phyloP scores from a whole-genome alignment of 2,888 invertebrate genomes.

The Sesamia inferens region DNA sequence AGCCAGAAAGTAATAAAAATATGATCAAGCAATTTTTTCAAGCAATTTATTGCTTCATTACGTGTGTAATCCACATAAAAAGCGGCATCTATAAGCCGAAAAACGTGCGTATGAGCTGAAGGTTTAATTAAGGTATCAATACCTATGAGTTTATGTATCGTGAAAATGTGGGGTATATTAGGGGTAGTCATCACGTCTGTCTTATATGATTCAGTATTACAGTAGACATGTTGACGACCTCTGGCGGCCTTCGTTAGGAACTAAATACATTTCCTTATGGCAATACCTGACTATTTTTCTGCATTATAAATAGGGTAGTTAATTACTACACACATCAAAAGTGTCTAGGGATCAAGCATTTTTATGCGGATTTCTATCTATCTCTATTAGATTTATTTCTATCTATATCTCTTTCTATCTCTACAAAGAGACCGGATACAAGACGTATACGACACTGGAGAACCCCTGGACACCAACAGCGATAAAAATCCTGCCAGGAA shows the following conservation, averaged over 20 bases:
- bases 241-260: slow-evolving; percentile 13
- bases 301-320: slow-evolving; percentile 27
- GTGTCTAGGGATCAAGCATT: no score
- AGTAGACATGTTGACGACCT: slow-evolving; percentile 40
- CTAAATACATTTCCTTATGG: slow-evolving; percentile 34
- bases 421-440: no score
- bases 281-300: slow-evolving; percentile 29
- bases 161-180: slow-evolving; percentile 52
- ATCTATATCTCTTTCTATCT: no score
- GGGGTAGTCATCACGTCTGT: slow-evolving; percentile 36
- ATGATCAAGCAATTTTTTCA: slow-evolving; percentile 74
- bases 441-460: no score
- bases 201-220: slow-evolving; percentile 41
- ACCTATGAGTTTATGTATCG: slow-evolving; percentile 42
- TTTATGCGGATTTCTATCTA: no score
- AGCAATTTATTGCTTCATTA: slow-evolving; percentile 80
- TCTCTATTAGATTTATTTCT: no score
- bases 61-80: slow-evolving; percentile 73
- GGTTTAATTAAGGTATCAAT: slow-evolving; percentile 60
- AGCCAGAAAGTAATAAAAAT: slow-evolving; percentile 55
- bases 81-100: slow-evolving; percentile 62
- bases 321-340: no score
- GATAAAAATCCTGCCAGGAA: no score
- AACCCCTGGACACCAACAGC: no score
- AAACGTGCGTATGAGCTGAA: slow-evolving; percentile 35